Conservation (phyloP, 2,888 invertebrate species). For the Disparrhopalites patrizii region DNA sequence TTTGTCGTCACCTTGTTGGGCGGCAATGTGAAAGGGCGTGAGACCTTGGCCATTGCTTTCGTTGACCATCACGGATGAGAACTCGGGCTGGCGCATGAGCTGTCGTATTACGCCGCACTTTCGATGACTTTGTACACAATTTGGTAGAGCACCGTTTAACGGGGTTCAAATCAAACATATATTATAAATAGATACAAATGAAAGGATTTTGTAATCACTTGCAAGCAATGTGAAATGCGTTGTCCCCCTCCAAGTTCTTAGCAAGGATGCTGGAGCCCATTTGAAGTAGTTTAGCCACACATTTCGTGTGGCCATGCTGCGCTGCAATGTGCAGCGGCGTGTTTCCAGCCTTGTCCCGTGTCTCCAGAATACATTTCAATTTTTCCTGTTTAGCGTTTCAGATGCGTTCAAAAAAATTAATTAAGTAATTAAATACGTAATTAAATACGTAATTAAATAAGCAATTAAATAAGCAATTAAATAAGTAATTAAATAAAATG, state of each 20-base stretch:
- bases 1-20: background rate
- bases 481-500: background rate
- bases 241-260: conserved; percentile 55
- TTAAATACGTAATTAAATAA: background rate
- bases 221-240: conserved; percentile 56
- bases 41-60: conserved; percentile 80
- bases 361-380: conserved; percentile 21
- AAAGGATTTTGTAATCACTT: conserved; percentile 52
- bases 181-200: no score
- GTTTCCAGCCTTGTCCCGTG: conserved; percentile 24
- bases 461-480: background rate
- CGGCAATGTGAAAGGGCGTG: conserved; percentile 72
- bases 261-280: conserved; percentile 53
- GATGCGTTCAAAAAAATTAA: no score
- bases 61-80: conserved; percentile 84
- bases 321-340: conserved; percentile 25
- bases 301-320: conserved; percentile 52
- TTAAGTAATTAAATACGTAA: no score
- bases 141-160: no score
- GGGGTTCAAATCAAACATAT: no score
- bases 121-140: no score
- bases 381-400: no score
- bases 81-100: conserved; percentile 73
- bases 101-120: no score
- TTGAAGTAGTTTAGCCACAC: conserved; percentile 52